Evolutionary conservation across 1,140 invertebrate genomes (phyloP), one percentile per base, ranked within the genome.

Genomic region (Bombyx mandarina): DNA sequence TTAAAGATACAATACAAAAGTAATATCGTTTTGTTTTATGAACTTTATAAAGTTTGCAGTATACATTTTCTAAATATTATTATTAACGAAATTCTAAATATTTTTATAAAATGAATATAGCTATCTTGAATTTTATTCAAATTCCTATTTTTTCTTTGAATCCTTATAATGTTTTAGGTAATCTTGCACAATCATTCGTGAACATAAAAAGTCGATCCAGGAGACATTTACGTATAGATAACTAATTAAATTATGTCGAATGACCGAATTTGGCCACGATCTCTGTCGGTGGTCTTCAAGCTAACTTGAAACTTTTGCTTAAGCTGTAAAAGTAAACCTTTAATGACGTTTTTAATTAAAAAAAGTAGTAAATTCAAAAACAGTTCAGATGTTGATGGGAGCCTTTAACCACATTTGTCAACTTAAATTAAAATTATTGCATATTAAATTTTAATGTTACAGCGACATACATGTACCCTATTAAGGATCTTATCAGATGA

Each of bases 191-290:
- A 66, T 67, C 65, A 62, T 45, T 51, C 63, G 68, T 73, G 66
- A 65, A 63, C 50, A 47, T 45, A 58, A 62, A 56, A 61, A 47
- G 52, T 52, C 65, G 52, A 49, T 66, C 67, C 54, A 58, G 57
- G 45, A 61, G 62, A 58, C 61, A 60, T 61, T 66, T 75, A 69
- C 75, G 67, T 79, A 82, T 75, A 76, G 79, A 79, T 81, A 82
- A 68, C 55, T 82, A 86, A 86, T 86, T 86, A 86, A 86, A 86
- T 82, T 86, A 79, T 83, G 78, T 81, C 80, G 78, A 81, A 73
- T 82, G 69, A 83, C 77, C 80, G 79, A 83, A 82, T 82, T 81
- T 81, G 67, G 65, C 57, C 62, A 56, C 47, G 70, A n/a, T 59
- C 69, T 52, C 73, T 63, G 71, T 62, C 61, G 78, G 78, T 84